phyloP scores from a whole-genome alignment of 1,140 invertebrate genomes.

The Bombus soroeensis region DNA sequence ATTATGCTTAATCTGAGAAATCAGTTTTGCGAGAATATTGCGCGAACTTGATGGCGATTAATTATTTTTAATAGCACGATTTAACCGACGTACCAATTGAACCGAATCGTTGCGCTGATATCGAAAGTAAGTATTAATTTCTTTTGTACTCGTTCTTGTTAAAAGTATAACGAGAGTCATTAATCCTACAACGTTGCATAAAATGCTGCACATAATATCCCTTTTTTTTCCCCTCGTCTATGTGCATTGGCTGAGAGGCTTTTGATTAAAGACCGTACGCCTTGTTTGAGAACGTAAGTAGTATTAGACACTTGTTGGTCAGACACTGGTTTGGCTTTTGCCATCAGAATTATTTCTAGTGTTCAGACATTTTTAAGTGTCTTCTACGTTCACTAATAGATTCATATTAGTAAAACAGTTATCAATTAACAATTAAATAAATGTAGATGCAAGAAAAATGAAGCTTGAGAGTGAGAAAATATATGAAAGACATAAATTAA shows the following conservation, averaged over 20 bases:
- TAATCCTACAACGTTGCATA: not conserved
- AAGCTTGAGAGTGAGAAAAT: not conserved
- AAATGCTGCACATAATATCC: not conserved
- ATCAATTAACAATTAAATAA: not conserved
- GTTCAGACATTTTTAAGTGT: not conserved
- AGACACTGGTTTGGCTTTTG: not conserved
- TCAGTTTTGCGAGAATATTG: not conserved
- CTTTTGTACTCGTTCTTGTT: not conserved
- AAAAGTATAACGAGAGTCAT: not conserved
- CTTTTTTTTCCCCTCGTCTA: not conserved
- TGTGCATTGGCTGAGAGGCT: not conserved
- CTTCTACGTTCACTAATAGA: not conserved
- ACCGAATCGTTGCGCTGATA: not conserved
- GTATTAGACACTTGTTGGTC: constrained; percentile 47
- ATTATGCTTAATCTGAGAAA: not conserved
- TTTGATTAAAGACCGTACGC: not conserved
- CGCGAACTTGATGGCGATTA: not conserved
- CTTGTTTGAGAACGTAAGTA: constrained; percentile 18
- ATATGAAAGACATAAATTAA: not conserved
- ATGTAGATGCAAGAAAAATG: not conserved
- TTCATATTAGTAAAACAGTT: not conserved
- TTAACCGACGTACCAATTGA: not conserved
- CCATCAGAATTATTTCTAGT: not conserved
- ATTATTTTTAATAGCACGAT: constrained; percentile 26
- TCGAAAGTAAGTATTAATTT: constrained; percentile 17